phyloP scores from a whole-genome alignment of 2,797 vertebrate species.

The Amniataba percoides region DNA sequence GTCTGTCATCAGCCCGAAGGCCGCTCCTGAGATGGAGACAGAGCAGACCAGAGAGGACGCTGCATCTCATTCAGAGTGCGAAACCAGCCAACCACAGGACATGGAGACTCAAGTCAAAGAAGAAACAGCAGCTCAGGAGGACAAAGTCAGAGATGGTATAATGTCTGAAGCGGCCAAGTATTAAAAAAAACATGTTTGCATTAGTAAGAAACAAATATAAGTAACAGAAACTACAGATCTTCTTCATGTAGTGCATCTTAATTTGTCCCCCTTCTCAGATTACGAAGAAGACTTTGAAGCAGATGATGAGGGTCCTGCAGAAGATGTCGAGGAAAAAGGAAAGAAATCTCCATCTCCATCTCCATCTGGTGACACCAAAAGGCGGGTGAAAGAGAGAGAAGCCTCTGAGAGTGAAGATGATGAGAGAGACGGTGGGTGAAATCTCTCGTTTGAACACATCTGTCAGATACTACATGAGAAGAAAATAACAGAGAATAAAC shows the following conservation, averaged over 20 bases:
- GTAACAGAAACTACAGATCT: neutral
- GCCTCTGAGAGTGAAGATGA: slow-evolving; percentile 80
- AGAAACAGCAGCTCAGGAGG: slow-evolving; percentile 39
- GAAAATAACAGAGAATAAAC: neutral
- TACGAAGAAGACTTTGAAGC: slow-evolving; percentile 96
- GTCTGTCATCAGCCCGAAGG: slow-evolving; percentile 42
- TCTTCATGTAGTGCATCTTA: neutral
- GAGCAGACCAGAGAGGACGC: neutral
- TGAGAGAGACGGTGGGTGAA: slow-evolving; percentile 79
- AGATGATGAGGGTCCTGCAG: slow-evolving; percentile 87
- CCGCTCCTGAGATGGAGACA: slow-evolving; percentile 40
- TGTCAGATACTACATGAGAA: neutral
- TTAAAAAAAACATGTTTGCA: neutral
- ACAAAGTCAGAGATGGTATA: slow-evolving; percentile 80
- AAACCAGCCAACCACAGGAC: slow-evolving; percentile 41
- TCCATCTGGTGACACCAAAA: slow-evolving; percentile 68
- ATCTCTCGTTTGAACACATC: slow-evolving; percentile 1
- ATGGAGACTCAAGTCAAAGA: slow-evolving; percentile 44
- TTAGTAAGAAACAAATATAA: neutral
- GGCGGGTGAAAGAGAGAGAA: slow-evolving; percentile 65
- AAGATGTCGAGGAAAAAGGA: slow-evolving; percentile 75
- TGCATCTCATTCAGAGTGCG: slow-evolving; percentile 39
- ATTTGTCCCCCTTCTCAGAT: slow-evolving; percentile 79
- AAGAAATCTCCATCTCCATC: slow-evolving; percentile 75
- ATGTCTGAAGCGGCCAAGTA: neutral